Evolutionary conservation across 2,797 vertebrate species (phyloP).

Genomic region (Melanotaenia parkinsoni): DNA sequence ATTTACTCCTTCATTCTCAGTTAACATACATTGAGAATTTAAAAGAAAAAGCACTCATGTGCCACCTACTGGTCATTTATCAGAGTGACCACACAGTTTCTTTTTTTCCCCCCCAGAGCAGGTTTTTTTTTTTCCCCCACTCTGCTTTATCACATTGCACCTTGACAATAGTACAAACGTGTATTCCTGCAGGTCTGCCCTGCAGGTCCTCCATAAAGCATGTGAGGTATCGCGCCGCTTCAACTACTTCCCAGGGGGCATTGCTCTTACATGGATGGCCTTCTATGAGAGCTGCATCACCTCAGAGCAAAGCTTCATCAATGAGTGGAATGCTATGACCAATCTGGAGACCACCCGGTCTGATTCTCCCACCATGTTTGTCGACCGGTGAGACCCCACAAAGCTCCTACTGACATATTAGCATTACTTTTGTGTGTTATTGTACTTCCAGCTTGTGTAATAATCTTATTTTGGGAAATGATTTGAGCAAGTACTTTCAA

Average conservation of each 20-base stretch:
- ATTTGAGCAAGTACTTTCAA: not conserved
- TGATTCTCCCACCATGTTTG: conserved; percentile 92
- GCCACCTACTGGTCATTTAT: conserved; percentile 60
- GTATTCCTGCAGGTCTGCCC: conserved; percentile 87
- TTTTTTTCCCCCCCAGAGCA: not conserved
- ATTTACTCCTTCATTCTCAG: not conserved
- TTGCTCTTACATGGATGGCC: conserved; percentile 93
- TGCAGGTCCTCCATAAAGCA: conserved; percentile 96
- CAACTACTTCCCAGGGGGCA: conserved; percentile 95
- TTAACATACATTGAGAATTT: not conserved
- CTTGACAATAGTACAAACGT: not conserved
- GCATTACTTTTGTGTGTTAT: not conserved
- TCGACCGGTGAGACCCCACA: conserved; percentile 87
- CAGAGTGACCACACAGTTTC: conserved; percentile 5
- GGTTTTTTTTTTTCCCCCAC: not conserved
- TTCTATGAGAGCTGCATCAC: conserved; percentile 95
- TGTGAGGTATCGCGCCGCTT: conserved; percentile 91
- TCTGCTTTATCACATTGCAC: not conserved
- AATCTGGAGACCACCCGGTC: conserved; percentile 93
- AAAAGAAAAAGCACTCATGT: not conserved
- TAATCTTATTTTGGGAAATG: not conserved
- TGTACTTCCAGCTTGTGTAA: not conserved
- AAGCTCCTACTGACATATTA: not conserved
- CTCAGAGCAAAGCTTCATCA: conserved; percentile 96
- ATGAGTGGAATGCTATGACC: conserved; percentile 97